These are phyloP conservation scores for Pyrocephalus nanus DNA, from an alignment of 2,797 vertebrate genomes.

Conservation along the genomic window DNA sequence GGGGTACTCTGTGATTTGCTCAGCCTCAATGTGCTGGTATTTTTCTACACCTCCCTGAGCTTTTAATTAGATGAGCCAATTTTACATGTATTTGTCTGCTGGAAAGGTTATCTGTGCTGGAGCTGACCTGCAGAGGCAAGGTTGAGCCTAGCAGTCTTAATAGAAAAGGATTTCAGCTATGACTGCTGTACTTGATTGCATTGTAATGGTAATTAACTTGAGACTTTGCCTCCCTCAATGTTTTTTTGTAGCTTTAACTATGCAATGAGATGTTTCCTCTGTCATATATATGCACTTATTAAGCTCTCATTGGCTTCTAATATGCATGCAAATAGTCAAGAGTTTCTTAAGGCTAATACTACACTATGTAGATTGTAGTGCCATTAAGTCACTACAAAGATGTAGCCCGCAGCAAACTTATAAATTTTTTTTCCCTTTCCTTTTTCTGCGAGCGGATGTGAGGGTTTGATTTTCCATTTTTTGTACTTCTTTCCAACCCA, in stretches of 20 bases:
- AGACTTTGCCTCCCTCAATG: constrained; percentile 73
- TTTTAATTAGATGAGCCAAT: constrained; percentile 85
- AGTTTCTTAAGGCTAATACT: constrained; percentile 74
- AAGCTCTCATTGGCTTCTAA: constrained; percentile 74
- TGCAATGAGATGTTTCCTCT: constrained; percentile 76
- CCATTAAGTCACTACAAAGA: constrained; percentile 61
- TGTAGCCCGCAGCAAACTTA: constrained; percentile 47
- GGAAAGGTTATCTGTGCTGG: constrained; percentile 81
- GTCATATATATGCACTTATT: constrained; percentile 76
- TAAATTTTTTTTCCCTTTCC: background rate
- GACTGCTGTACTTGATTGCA: constrained; percentile 80
- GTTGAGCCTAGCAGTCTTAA: constrained; percentile 75
- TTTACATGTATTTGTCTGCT: constrained; percentile 81
- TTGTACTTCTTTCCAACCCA: background rate
- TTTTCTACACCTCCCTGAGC: constrained; percentile 77
- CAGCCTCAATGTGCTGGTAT: constrained; percentile 77
- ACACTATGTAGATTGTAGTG: constrained; percentile 56
- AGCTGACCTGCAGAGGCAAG: constrained; percentile 79
- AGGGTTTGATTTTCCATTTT: constrained; percentile 12
- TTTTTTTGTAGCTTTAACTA: constrained; percentile 73
- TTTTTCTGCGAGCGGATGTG: background rate
- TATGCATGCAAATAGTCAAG: constrained; percentile 75
- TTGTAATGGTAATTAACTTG: constrained; percentile 84
- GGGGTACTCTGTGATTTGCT: constrained; percentile 71
- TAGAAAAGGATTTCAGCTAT: constrained; percentile 79